Base-by-base conservation (phyloP, 2,888 invertebrate genomes). In the Bombylius major region DNA sequence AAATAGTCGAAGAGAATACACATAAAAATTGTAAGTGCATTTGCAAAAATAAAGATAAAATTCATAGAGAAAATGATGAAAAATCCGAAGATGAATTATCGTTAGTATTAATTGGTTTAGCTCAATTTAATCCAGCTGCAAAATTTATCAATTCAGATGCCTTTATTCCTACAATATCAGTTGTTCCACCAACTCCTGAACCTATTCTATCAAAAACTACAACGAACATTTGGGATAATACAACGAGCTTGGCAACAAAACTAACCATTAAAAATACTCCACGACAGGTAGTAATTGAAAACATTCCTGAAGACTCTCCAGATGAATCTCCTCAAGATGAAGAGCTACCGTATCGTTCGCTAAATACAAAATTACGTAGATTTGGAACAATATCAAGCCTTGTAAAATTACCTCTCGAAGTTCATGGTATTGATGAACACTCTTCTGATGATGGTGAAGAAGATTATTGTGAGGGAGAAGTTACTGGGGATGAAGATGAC, bases 151-250 rank as follows among this genome's bases (percentile, higher is more conserved):
- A 81, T 73, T 58, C 78, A 64, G 71, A 76, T 63, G 9, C 65
- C 47, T 67, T 68, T 58, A 70, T 86, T 62, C 86, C 86, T 57
- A 84, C 82, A 65, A 86, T 87, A 65, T 81, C 87, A 50, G 82
- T 87, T 58, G 79, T 86, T 57, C 87, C 87, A 57, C 85, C 87
- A 33, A 87, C 87, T 2, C 86, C 87, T 5, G 86, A 87, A 64
- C 67, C 72, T 1, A 63, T 70, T 32, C 65, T 73, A 4, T 71
- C 72, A 8, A 73, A 73, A 59, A 73, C 72, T 23, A 65, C 66
- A 52, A 73, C 72, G 0, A 70, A 72, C 62, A 69, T 73, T 8
- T 73, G 72, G 72, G 72, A 73, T 56, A 73, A 73, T 33, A 62
- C 62, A 23, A 59, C 58, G 47, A 51, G 51, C 31, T 70, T 61